phyloP scores from a whole-genome alignment of 2,888 invertebrate genomes.

The Agrotis exclamationis region DNA sequence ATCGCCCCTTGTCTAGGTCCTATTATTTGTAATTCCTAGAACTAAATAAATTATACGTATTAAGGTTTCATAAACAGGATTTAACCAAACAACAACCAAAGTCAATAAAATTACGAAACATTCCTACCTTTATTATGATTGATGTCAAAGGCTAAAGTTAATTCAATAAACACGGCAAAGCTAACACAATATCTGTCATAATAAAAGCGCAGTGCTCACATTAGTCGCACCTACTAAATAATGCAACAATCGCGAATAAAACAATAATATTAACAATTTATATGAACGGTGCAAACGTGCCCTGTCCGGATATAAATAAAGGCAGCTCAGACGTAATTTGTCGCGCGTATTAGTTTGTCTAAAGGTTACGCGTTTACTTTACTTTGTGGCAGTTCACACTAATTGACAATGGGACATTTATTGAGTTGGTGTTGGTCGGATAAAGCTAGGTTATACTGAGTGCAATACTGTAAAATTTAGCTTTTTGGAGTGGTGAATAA shows the following conservation, averaged over 20 bases:
- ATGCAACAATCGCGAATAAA: slow-evolving; percentile 29
- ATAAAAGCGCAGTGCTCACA: slow-evolving; percentile 37
- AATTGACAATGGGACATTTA: slow-evolving; percentile 38
- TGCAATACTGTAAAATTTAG: not conserved
- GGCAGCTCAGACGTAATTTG: slow-evolving; percentile 25
- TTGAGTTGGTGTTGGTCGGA: slow-evolving; percentile 2
- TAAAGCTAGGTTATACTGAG: not conserved
- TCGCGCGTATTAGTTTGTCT: slow-evolving; percentile 23
- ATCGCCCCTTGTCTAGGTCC: not conserved
- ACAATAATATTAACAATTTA: slow-evolving; percentile 38
- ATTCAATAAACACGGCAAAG: slow-evolving; percentile 27
- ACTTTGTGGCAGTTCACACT: slow-evolving; percentile 27
- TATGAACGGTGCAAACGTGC: slow-evolving; percentile 43
- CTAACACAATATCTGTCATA: slow-evolving; percentile 33
- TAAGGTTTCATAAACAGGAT: slow-evolving; percentile 9
- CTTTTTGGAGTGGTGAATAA: too few relatives aligned
- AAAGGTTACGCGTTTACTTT: slow-evolving; percentile 36
- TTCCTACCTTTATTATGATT: slow-evolving; percentile 18
- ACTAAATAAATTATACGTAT: too few relatives aligned
- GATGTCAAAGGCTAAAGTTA: slow-evolving; percentile 33
- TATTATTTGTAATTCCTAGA: too few relatives aligned
- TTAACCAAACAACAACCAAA: not conserved
- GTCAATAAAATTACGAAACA: slow-evolving; percentile 17
- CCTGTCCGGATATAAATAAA: slow-evolving; percentile 27
- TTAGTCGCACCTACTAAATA: slow-evolving; percentile 48